Base-by-base conservation (phyloP, 1,140 invertebrate species). In the Ooceraea biroi region DNA sequence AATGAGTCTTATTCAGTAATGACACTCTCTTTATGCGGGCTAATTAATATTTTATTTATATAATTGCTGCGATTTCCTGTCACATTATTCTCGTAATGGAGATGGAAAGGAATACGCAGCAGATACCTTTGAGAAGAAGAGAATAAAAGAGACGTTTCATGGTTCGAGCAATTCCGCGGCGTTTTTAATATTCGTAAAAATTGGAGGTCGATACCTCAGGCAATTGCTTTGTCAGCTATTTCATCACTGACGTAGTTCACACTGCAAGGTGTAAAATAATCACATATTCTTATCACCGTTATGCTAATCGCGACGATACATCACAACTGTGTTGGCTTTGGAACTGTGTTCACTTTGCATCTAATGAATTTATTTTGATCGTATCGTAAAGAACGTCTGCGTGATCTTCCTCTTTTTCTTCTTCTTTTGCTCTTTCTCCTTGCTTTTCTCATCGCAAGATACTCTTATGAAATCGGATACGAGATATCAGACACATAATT, bases 281-380 rank as follows among this genome's bases (percentile, higher is more conserved):
- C 48, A n/a, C 57, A 58, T 50, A 30, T 57, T 85, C 55, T 88
- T 88, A 88, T 88, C 87, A 73, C 48, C 0, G 41, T 48, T n/a
- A 55, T 71, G 71, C 84, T 88, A 88, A 88, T 88, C 73, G 30
- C 1, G 22, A 22, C 66, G 52, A 78, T 41, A 69, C 36, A 58
- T 85, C n/a, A 11, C 55, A 68, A 77, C n/a, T 66, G 71, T 57
- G 58, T 27, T 25, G 19, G 46, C 41, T n/a, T n/a, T n/a, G n/a
- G n/a, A n/a, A n/a, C n/a, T n/a, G n/a, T n/a, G n/a, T n/a, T 78
- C 17, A 73, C 61, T 71, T 84, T 44, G 69, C 41, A 68, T 72
- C 50, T 52, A 74, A 36, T 71, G 76, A 86, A 80, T 89, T 80
- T 74, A 73, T 73, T 66, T 80, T 60, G 22, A 85, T 60, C 72